Percentiles rank a stretch among this genome's conserved stretches.
phyloP scores from a whole-genome alignment of 2,888 invertebrate genomes.

The Drosophila lutescens region DNA sequence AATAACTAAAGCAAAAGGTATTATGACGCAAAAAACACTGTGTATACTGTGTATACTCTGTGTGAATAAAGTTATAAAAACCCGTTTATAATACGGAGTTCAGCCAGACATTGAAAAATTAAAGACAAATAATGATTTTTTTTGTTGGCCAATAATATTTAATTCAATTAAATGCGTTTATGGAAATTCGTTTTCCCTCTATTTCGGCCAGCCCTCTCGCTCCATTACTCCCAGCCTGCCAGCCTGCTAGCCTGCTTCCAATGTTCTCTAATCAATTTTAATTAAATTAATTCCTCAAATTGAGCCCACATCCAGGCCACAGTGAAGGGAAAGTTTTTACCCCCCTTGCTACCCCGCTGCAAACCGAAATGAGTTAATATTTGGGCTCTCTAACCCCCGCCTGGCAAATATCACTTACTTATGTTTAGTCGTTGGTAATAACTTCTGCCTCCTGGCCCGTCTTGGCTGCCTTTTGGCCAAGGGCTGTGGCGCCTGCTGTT shows the following conservation, averaged over 20 bases:
- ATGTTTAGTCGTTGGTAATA: conserved; percentile 77
- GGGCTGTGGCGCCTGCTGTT: conserved; percentile 76
- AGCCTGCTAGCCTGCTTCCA: conserved; percentile 45
- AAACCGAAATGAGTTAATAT: conserved; percentile 72
- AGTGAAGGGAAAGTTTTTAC: conserved; percentile 51
- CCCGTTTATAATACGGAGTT: conserved; percentile 31
- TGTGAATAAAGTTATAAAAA: conserved; percentile 28
- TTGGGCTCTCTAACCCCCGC: conserved; percentile 50
- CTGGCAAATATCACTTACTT: conserved; percentile 78
- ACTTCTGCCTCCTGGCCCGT: conserved; percentile 53
- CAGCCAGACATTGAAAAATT: conserved; percentile 51
- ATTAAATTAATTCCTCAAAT: conserved; percentile 66
- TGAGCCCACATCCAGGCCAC: conserved; percentile 25
- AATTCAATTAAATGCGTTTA: conserved; percentile 31
- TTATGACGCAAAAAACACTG: conserved; percentile 25
- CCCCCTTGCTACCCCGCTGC: too few relatives aligned
- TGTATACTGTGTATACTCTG: background rate
- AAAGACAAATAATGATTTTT: conserved; percentile 50
- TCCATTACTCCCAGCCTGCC: background rate
- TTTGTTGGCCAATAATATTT: conserved; percentile 16
- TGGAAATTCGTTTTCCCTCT: conserved; percentile 17
- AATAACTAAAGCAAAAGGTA: conserved; percentile 48
- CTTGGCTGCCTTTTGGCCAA: conserved; percentile 42
- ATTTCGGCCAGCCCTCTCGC: conserved; percentile 7
- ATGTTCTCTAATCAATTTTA: conserved; percentile 70